Base-by-base conservation (phyloP, 2,113 vertebrate species). In the Todiramphus saurophagus region DNA sequence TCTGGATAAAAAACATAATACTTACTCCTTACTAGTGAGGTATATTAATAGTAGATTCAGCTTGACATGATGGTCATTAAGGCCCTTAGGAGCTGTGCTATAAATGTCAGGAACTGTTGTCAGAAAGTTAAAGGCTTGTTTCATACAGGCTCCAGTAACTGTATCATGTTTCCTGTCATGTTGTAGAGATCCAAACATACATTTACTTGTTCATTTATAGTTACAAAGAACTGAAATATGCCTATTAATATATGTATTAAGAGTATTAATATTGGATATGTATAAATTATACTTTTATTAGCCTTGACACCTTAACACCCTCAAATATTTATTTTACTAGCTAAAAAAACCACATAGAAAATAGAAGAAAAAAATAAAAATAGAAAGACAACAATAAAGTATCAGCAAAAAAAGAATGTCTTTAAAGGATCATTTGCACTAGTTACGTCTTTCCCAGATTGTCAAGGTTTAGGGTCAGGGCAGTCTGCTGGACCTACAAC, bases 61-160 rank as follows among this genome's bases (percentile, higher is more conserved):
- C 35, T 66, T 97, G 97, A 97, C 96, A 95, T 97, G 95, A 92
- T 98, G 94, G 97, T 97, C 96, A 97, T 97, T 97, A 96, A 20
- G 59, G 55, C 86, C 93, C 96, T 96, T 83, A 95, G 93, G 91
- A 97, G 28, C 80, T 97, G 64, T 44, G 37, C 89, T 97, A 95
- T 97, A 97, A 98, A 98, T 96, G 96, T 96, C 97, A 97, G 55
- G 63, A 95, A 83, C 53, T 91, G 86, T 93, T 98, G 96, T 97
- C 90, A 93, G 94, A 90, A 30, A 93, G 87, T 89, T 95, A 97
- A 97, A 97, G 39, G 39, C 46, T 96, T 92, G 46, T 96, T 97
- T 97, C 82, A 30, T 70, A 86, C 20, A 87, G 50, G 9, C 60
- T 96, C 7, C 1, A 2, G 68, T 86, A 96, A 46, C 59, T 21